A percentile compares a stretch with the other conserved stretches of the same genome.
These are phyloP conservation scores for Trichogramma dendrolimi DNA, from an alignment of 2,888 invertebrate genomes.

Conservation along the genomic window DNA sequence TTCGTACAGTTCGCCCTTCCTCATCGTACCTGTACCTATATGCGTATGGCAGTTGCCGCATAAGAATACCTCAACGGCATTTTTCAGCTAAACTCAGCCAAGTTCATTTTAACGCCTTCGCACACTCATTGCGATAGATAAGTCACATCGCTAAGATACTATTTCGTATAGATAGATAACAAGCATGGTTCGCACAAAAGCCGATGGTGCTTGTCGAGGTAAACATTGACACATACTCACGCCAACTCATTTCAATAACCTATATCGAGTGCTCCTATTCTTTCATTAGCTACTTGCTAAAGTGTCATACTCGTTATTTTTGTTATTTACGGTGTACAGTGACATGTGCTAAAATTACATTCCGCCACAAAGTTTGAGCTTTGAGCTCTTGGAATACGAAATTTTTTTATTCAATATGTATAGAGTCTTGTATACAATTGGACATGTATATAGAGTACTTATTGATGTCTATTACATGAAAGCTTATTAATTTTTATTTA, in stretches of 20 bases:
- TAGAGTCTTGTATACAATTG: conserved; percentile 3
- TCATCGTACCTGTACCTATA: no score
- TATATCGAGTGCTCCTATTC: neutral
- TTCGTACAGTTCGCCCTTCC: no score
- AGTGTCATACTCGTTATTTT: conserved; percentile 1
- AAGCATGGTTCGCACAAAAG: conserved; percentile 26
- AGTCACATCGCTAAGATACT: neutral
- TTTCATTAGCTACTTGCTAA: neutral
- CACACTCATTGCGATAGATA: no score
- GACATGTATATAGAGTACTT: neutral
- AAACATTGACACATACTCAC: neutral
- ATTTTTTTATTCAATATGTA: neutral
- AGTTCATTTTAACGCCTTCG: no score
- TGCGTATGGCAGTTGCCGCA: no score
- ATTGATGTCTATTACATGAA: neutral
- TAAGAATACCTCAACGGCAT: no score
- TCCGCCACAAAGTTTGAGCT: no score
- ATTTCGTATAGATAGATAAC: neutral
- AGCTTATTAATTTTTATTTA: neutral
- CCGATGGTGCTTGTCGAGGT: conserved; percentile 25
- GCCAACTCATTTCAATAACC: neutral
- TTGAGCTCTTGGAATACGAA: neutral
- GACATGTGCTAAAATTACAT: neutral
- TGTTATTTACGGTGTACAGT: neutral
- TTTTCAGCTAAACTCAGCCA: no score